A percentile compares a stretch with the other conserved stretches of the same genome.
Evolutionary conservation across 35 echinoderm and acorn worm genomes (phyloP).

Genomic region (Strongylocentrotus purpuratus): DNA sequence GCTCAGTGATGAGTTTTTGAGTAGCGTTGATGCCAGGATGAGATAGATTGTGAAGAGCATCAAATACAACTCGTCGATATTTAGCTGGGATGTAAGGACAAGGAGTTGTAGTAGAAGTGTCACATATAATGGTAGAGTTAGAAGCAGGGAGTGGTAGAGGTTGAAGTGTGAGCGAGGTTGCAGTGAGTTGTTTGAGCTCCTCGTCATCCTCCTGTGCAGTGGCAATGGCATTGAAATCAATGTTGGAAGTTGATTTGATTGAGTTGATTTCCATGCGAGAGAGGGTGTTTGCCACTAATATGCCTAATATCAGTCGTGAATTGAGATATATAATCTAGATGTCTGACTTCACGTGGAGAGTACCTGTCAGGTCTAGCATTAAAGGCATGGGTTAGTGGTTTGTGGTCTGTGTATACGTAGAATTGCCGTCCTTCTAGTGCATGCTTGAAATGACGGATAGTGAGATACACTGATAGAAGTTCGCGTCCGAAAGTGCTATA

Average conservation of each 20-base stretch:
- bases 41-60: slow-evolving; percentile 38
- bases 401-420: slow-evolving; percentile 57
- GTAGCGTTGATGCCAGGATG: slow-evolving; percentile 51
- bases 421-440: slow-evolving; percentile 58
- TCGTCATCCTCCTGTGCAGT: slow-evolving; percentile 44
- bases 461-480: slow-evolving; percentile 60
- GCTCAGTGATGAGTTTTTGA: slow-evolving; percentile 47
- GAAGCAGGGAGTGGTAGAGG: not conserved
- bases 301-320: slow-evolving; percentile 73
- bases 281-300: slow-evolving; percentile 53
- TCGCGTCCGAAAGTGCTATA: slow-evolving; percentile 71
- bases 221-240: slow-evolving; percentile 37
- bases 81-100: slow-evolving; percentile 45
- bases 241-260: not conserved
- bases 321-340: slow-evolving; percentile 64
- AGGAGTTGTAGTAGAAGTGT: slow-evolving; percentile 50
- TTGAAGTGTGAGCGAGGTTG: slow-evolving; percentile 54
- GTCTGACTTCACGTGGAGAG: slow-evolving; percentile 58
- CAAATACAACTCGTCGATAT: slow-evolving; percentile 33
- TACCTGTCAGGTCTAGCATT: slow-evolving; percentile 55
- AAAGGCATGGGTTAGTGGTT: slow-evolving; percentile 44
- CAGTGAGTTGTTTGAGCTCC: slow-evolving; percentile 46
- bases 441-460: slow-evolving; percentile 60
- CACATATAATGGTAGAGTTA: slow-evolving; percentile 42
- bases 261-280: slow-evolving; percentile 38